Evolutionary conservation across 2,113 vertebrate genomes (phyloP), one percentile per base, ranked within the genome.

Genomic region (western clawed frog (Xenopus tropicalis)): DNA sequence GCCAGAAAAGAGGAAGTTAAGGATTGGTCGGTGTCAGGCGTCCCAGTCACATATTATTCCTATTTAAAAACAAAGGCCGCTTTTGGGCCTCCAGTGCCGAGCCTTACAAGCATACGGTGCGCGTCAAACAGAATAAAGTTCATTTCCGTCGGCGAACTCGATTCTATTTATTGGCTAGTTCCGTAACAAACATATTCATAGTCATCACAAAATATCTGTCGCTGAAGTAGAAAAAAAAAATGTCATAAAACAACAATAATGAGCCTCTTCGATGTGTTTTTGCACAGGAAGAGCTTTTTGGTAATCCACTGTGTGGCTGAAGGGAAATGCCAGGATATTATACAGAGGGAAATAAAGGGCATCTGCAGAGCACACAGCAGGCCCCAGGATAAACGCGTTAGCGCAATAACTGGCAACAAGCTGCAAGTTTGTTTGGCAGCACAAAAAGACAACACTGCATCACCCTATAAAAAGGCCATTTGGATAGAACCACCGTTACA

Each of bases 1-100:
- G 66, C 73, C 57, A n/a, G 66, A 46, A 63, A 76, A 67, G 73
- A 76, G 73, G 73, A 76, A 76, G 73, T 76, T 63, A 42, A 63
- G 59, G 73, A 76, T 69, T 76, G 66, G 66, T 69, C 57, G 29
- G 12, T 44, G 24, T 58, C 46, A 29, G 19, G 48, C 29, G 44
- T 54, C 56, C 72, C 16, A 37, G 58, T 43, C 61, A 42, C 73
- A 69, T 68, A 56, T 63, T 76, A 69, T 76, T 69, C 58, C 66
- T 58, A 59, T 66, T 48, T 64, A 48, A 48, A 77, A 64, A 22
- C 71, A 77, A 77, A 44, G 68, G n/a, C 20, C 12, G 23, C 51
- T 20, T 46, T 25, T 14, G 17, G n/a, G 16, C 6, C 8, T 14
- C n/a, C 17, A 17, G 6, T 0, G 29, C 21, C 19, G 43, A 24